Conservation (phyloP, 23 tunicate genomes). For the Trididemnum miniatum region DNA sequence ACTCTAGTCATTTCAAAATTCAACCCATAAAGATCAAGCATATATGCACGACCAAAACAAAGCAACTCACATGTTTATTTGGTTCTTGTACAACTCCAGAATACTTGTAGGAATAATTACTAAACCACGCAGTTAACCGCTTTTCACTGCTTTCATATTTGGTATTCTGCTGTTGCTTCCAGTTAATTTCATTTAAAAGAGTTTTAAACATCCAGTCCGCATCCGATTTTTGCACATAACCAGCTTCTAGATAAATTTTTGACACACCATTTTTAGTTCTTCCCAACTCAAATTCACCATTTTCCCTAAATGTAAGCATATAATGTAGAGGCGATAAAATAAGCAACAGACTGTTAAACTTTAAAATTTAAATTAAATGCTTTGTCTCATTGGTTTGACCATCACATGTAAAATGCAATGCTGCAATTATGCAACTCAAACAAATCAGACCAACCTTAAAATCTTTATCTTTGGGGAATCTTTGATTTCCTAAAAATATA, state of each 20-base stretch:
- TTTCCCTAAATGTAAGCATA: constrained; percentile 16
- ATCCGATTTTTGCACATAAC: constrained; percentile 16
- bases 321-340: no score
- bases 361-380: no score
- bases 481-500: constrained; percentile 23
- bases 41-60: no score
- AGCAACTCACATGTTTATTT: constrained; percentile 43
- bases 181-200: constrained; percentile 36
- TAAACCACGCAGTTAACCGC: constrained; percentile 49
- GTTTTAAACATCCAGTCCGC: constrained; percentile 67
- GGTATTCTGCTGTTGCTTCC: constrained; percentile 33
- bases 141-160: constrained; percentile 14
- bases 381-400: no score
- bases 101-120: constrained; percentile 36
- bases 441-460: constrained; percentile 1
- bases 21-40: no score
- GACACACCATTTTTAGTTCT: constrained; percentile 24
- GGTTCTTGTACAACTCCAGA: constrained; percentile 32
- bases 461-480: constrained; percentile 13
- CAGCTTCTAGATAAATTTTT: constrained; percentile 9
- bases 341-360: no score
- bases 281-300: constrained; percentile 34
- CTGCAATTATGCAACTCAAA: no score
- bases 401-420: no score
- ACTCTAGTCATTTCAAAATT: no score